These are phyloP conservation scores for Craniophora ligustri DNA, from an alignment of 2,888 invertebrate genomes.

Conservation along the genomic window DNA sequence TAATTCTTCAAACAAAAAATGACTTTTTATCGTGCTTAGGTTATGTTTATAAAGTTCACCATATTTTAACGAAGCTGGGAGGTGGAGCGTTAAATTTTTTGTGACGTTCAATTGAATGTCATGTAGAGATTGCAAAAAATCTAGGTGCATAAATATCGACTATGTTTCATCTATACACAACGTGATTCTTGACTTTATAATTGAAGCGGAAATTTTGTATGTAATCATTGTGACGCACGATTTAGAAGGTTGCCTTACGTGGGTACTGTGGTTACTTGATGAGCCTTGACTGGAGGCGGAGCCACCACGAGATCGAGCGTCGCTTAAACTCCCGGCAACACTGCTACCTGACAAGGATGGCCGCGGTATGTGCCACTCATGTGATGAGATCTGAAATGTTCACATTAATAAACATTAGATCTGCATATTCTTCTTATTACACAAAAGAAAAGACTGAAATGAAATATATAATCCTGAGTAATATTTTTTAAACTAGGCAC, in stretches of 20 bases:
- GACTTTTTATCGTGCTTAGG: constrained; percentile 40
- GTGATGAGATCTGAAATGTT: constrained; percentile 77
- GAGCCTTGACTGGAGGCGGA: constrained; percentile 90
- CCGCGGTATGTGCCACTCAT: constrained; percentile 94
- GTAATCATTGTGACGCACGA: constrained; percentile 52
- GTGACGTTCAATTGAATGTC: constrained; percentile 20
- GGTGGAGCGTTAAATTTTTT: constrained; percentile 17
- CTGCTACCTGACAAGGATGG: constrained; percentile 91
- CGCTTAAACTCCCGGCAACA: constrained; percentile 73
- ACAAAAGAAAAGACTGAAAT: no score
- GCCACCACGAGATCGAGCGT: constrained; percentile 84
- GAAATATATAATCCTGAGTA: no score
- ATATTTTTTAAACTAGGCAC: neutral
- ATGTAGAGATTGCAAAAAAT: constrained; percentile 19
- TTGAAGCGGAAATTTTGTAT: constrained; percentile 51
- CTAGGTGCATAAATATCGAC: constrained; percentile 30
- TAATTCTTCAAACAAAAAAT: constrained; percentile 57
- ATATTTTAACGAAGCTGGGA: constrained; percentile 4
- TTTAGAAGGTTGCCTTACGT: constrained; percentile 87
- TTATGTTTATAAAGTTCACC: constrained; percentile 10
- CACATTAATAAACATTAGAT: constrained; percentile 16
- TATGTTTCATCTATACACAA: constrained; percentile 25
- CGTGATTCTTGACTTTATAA: constrained; percentile 43
- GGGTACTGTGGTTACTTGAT: constrained; percentile 93
- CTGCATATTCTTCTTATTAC: neutral